Evolutionary conservation across 2,113 vertebrate genomes (phyloP).

Genomic region (Oreochromis niloticus): DNA sequence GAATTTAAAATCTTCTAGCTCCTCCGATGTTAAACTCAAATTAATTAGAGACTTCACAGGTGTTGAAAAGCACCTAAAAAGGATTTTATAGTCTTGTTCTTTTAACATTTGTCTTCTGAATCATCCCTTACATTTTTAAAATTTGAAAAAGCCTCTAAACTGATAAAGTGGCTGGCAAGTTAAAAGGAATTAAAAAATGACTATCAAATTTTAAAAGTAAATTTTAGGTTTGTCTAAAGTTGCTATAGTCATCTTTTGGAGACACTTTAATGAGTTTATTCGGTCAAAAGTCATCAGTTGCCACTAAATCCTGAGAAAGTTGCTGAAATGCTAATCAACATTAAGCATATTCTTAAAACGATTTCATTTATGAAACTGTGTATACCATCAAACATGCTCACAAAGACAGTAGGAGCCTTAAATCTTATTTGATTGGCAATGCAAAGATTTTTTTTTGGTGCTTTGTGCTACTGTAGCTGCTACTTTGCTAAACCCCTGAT

Average conservation of each 20-base stretch:
- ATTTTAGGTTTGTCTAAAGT: neutral
- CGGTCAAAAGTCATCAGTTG: neutral
- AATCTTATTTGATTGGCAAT: neutral
- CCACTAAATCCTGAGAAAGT: neutral
- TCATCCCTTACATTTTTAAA: neutral
- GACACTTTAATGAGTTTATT: neutral
- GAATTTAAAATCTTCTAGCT: neutral
- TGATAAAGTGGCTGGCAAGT: neutral
- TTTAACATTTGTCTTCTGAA: neutral
- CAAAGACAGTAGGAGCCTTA: neutral
- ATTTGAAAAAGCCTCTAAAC: neutral
- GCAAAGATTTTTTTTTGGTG: neutral
- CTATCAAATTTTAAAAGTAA: neutral
- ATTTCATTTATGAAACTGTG: neutral
- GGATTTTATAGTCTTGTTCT: neutral
- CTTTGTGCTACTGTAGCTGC: neutral
- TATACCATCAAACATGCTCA: neutral
- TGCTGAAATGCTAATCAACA: neutral
- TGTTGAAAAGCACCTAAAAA: neutral
- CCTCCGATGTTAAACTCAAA: neutral
- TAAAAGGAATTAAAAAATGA: neutral
- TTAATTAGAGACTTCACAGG: neutral
- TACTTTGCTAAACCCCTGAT: neutral
- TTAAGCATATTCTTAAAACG: neutral
- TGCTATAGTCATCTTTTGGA: neutral